These are phyloP conservation scores for Sciaenops ocellatus DNA, from an alignment of 2,797 vertebrate genomes.

Conservation along the genomic window DNA sequence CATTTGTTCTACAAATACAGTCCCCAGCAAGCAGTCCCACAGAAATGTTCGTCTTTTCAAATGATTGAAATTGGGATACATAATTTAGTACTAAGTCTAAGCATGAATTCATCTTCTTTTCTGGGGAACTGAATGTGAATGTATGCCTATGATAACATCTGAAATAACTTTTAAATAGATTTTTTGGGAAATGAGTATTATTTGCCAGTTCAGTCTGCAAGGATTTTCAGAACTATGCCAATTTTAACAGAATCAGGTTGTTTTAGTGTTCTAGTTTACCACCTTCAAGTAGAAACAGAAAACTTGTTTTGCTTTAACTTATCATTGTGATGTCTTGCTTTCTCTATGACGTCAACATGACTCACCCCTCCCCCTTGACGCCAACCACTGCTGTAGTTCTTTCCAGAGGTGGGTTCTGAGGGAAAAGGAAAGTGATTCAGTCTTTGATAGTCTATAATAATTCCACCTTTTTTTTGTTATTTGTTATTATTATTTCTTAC, in stretches of 20 bases:
- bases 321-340: too few relatives aligned
- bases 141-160: background rate
- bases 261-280: too few relatives aligned
- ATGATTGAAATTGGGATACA: background rate
- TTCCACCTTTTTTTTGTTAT: too few relatives aligned
- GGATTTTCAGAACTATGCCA: background rate
- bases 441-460: too few relatives aligned
- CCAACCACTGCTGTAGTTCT: too few relatives aligned
- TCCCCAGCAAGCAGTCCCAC: background rate
- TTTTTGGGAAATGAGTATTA: background rate
- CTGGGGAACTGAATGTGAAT: background rate
- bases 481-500: too few relatives aligned
- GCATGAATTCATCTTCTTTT: background rate
- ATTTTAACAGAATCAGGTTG: background rate
- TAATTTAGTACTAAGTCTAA: background rate
- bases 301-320: too few relatives aligned
- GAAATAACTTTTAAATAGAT: background rate
- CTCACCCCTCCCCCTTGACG: too few relatives aligned
- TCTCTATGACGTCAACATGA: too few relatives aligned
- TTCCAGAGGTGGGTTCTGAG: too few relatives aligned
- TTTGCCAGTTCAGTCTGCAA: background rate
- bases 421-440: background rate
- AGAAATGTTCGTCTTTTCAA: background rate
- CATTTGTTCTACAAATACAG: background rate
- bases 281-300: too few relatives aligned